Evolutionary conservation across 2,888 invertebrate genomes (phyloP).

Genomic region (Diarsia mendica): DNA sequence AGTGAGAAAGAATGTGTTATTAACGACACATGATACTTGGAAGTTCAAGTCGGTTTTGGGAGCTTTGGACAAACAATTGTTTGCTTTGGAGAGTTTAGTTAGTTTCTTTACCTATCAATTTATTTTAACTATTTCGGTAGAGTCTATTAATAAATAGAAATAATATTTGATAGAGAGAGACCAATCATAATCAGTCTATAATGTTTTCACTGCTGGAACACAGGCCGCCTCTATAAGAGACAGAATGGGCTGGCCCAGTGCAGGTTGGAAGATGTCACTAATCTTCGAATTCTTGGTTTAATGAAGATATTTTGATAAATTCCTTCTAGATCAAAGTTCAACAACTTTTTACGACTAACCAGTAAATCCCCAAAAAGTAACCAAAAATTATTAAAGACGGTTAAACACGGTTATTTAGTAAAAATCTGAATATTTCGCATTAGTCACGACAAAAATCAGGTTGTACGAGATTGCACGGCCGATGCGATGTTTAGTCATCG

Average conservation of each 20-base stretch:
- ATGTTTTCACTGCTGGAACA: no score
- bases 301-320: neutral
- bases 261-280: no score
- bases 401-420: constrained; percentile 37
- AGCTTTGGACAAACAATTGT: neutral
- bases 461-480: constrained; percentile 71
- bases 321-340: constrained; percentile 10
- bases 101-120: neutral
- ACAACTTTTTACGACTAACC: neutral
- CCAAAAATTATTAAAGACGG: constrained; percentile 19
- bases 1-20: constrained; percentile 59
- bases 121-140: neutral
- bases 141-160: no score
- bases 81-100: neutral
- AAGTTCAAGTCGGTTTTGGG: constrained; percentile 19
- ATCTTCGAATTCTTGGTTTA: no score
- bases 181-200: no score
- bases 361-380: constrained; percentile 5
- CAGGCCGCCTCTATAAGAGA: no score
- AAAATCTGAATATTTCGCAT: constrained; percentile 56
- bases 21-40: constrained; percentile 41
- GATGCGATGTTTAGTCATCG: constrained; percentile 82
- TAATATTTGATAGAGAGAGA: no score
- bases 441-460: constrained; percentile 71
- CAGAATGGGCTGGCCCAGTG: no score